These are phyloP conservation scores for Eupristina koningsbergeri DNA, from an alignment of 1,140 invertebrate species.

Conservation along the genomic window DNA sequence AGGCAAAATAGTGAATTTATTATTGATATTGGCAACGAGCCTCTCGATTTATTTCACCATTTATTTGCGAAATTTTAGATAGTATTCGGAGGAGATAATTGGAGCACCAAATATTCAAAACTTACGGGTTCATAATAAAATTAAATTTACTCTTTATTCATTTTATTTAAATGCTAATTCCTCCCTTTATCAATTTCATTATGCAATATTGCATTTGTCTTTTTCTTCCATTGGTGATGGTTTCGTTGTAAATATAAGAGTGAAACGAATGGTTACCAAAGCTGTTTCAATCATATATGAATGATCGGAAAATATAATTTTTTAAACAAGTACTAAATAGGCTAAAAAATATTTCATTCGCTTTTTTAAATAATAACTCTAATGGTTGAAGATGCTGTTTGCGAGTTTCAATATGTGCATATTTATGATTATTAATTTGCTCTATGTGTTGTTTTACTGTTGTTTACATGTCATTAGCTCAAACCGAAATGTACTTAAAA, in stretches of 20 bases:
- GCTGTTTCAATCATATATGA: no score
- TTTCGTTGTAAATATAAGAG: not conserved
- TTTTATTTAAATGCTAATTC: not conserved
- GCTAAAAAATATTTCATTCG: not conserved
- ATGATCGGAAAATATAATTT: no score
- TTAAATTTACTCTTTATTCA: not conserved
- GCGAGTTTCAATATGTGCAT: no score
- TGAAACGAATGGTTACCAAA: not conserved
- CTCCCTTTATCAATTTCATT: not conserved
- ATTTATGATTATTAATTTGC: no score
- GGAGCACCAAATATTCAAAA: not conserved
- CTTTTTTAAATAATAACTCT: no score
- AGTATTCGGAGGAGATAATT: not conserved
- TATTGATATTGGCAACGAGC: constrained; percentile 51
- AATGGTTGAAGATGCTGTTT: no score
- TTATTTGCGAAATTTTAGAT: not conserved
- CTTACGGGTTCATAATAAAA: no score
- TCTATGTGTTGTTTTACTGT: no score
- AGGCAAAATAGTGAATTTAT: constrained; percentile 69
- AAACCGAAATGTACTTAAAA: not conserved
- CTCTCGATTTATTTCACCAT: not conserved
- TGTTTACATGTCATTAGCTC: no score
- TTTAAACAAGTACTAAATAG: not conserved
- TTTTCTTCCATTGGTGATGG: not conserved
- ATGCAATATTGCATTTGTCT: not conserved